phyloP scores from a whole-genome alignment of 2,113 vertebrate genomes.

The Narcine bancroftii region DNA sequence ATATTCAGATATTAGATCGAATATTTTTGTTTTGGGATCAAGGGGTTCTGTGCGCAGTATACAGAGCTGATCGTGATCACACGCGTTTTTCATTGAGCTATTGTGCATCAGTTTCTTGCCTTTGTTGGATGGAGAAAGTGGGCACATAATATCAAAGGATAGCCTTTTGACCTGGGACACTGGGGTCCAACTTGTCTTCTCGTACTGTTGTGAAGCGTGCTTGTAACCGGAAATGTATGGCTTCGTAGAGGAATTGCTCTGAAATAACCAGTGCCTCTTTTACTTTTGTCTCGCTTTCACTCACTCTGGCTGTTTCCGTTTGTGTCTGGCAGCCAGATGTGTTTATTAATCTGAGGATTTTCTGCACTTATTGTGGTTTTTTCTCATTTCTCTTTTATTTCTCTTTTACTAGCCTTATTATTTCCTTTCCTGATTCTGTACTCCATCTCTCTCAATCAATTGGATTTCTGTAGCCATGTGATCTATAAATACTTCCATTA shows the following conservation, averaged over 20 bases:
- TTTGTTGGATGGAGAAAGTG: neutral
- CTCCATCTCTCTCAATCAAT: neutral
- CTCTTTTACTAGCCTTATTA: neutral
- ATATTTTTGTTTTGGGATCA: neutral
- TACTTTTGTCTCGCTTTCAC: neutral
- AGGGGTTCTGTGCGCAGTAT: neutral
- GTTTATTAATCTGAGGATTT: neutral
- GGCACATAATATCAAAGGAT: neutral
- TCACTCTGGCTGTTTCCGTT: neutral
- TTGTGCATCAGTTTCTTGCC: neutral
- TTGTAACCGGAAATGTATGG: neutral
- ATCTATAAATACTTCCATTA: neutral
- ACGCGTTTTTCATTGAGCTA: neutral
- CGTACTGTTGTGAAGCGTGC: neutral
- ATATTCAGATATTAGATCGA: neutral
- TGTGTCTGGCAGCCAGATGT: neutral
- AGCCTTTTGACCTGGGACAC: neutral
- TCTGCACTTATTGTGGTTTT: neutral
- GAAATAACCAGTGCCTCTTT: neutral
- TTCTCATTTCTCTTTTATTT: neutral
- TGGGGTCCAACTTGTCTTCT: neutral
- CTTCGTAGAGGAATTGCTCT: neutral
- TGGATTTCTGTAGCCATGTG: neutral
- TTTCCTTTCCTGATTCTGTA: neutral
- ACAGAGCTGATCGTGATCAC: neutral